Evolutionary conservation across 1,140 invertebrate species (phyloP).

Genomic region (Musca vetustissima): DNA sequence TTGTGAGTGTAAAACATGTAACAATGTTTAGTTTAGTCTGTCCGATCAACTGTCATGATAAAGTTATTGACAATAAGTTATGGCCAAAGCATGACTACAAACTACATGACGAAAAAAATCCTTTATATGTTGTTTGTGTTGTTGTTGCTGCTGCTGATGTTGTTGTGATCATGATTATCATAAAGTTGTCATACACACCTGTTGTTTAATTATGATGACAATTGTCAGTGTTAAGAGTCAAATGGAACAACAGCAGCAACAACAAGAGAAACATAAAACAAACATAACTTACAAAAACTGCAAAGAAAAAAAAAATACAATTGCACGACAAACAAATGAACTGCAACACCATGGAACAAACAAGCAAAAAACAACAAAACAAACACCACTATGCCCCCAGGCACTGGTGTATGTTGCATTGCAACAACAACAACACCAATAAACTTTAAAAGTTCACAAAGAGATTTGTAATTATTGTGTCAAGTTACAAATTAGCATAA

Average conservation of each 20-base stretch:
- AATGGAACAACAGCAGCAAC: too few species aligned
- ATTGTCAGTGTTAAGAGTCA: constrained; percentile 2
- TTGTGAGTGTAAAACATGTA: too few species aligned
- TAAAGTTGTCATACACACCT: constrained; percentile 12
- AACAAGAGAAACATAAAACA: not conserved
- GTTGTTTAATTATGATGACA: constrained; percentile 19
- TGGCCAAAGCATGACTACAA: too few species aligned
- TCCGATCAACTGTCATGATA: too few species aligned
- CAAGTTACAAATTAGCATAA: constrained; percentile 24
- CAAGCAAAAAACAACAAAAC: not conserved
- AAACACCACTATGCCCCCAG: not conserved
- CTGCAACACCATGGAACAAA: not conserved
- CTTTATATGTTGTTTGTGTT: too few species aligned
- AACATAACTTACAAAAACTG: not conserved
- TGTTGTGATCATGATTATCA: not conserved
- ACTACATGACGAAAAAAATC: too few species aligned
- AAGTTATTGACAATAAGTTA: too few species aligned
- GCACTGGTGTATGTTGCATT: not conserved
- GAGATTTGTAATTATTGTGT: constrained; percentile 23
- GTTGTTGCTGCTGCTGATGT: too few species aligned
- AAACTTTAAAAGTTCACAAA: not conserved
- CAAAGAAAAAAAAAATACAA: not conserved
- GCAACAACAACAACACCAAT: not conserved
- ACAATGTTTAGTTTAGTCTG: too few species aligned
- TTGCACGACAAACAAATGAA: not conserved